These are phyloP conservation scores for Herminia tarsipennalis DNA, from an alignment of 2,888 invertebrate genomes.

Conservation along the genomic window DNA sequence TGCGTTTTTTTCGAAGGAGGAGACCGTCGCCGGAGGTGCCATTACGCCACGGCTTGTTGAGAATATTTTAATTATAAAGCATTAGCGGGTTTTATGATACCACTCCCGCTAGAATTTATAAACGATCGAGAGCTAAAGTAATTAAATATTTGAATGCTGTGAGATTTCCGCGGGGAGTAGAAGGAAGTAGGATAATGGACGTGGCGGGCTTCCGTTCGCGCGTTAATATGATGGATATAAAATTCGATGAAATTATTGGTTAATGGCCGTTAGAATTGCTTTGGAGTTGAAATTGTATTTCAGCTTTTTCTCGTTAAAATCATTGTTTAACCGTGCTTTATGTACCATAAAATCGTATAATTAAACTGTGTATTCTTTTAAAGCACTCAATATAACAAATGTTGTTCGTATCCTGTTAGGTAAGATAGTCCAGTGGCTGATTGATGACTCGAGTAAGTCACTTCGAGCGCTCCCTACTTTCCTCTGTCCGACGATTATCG, in stretches of 20 bases:
- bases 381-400: slow-evolving; percentile 32
- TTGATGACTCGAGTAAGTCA: slow-evolving; percentile 63
- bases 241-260: slow-evolving; percentile 82
- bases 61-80: slow-evolving; percentile 87
- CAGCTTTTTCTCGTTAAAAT: slow-evolving; percentile 56
- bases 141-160: slow-evolving; percentile 86
- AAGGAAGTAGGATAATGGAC: slow-evolving; percentile 74
- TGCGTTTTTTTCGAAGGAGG: slow-evolving; percentile 82
- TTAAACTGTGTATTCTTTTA: slow-evolving; percentile 30
- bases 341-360: slow-evolving; percentile 21
- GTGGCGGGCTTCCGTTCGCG: slow-evolving; percentile 63
- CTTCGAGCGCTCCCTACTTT: slow-evolving; percentile 43
- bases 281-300: slow-evolving; percentile 60
- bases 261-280: slow-evolving; percentile 79
- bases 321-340: slow-evolving; percentile 27
- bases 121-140: slow-evolving; percentile 83
- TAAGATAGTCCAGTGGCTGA: slow-evolving; percentile 51
- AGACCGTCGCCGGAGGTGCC: slow-evolving; percentile 84
- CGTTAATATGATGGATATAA: slow-evolving; percentile 83
- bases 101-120: slow-evolving; percentile 82
- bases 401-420: slow-evolving; percentile 47
- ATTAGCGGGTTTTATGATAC: slow-evolving; percentile 86
- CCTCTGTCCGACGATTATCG: slow-evolving; percentile 57
- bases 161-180: slow-evolving; percentile 82
- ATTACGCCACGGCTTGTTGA: slow-evolving; percentile 86